Evolutionary conservation across 2,797 vertebrate species (phyloP).

Genomic region (Artibeus jamaicensis): DNA sequence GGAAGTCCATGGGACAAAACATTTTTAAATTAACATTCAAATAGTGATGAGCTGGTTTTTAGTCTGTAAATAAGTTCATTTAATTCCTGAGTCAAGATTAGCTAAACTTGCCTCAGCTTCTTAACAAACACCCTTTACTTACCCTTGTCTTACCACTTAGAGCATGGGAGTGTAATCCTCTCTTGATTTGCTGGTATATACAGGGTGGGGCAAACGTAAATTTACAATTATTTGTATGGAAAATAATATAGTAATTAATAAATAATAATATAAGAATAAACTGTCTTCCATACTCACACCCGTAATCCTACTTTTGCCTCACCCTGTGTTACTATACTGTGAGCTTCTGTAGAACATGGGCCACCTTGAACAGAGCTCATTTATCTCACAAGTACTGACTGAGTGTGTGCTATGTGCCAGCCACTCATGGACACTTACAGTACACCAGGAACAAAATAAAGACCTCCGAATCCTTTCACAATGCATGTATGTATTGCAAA

Average conservation of each 20-base stretch:
- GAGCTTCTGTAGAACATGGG: not conserved
- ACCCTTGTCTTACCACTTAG: not conserved
- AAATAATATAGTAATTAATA: not conserved
- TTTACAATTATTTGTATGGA: not conserved
- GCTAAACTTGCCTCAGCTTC: not conserved
- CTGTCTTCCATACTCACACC: not conserved
- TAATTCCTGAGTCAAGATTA: not conserved
- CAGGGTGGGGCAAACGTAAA: not conserved
- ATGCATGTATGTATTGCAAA: not conserved
- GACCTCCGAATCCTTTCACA: not conserved
- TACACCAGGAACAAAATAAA: not conserved
- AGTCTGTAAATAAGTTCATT: not conserved
- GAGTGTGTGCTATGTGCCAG: not conserved
- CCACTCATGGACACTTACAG: not conserved
- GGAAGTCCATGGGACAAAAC: not conserved
- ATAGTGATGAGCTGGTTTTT: not conserved
- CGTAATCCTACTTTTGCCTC: not conserved
- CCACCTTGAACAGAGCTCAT: not conserved
- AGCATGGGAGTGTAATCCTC: not conserved
- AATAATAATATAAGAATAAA: not conserved
- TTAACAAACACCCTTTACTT: not conserved
- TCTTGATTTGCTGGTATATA: not conserved
- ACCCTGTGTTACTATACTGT: not conserved
- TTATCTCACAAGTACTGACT: conserved; percentile 22
- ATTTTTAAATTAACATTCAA: conserved; percentile 34